These are phyloP conservation scores for Anastatus disparis DNA, from an alignment of 1,140 invertebrate species.

Conservation along the genomic window DNA sequence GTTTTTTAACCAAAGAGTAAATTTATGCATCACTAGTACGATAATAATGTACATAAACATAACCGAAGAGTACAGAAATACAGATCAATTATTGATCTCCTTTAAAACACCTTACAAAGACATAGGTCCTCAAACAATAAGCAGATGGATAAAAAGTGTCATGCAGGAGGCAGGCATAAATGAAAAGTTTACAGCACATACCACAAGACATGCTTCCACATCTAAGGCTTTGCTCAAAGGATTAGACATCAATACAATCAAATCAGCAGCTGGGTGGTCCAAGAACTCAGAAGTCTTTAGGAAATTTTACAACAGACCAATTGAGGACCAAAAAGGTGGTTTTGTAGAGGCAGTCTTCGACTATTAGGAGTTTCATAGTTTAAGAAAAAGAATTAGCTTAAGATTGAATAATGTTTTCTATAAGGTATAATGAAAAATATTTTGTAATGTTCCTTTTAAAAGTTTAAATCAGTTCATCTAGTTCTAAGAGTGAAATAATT, in stretches of 20 bases:
- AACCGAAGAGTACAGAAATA: not conserved
- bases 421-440: no score
- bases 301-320: not conserved
- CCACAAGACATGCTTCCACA: conserved; percentile 42
- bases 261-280: not conserved
- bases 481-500: no score
- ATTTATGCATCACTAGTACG: not conserved
- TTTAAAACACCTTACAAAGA: conserved; percentile 40
- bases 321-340: not conserved
- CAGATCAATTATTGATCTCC: conserved; percentile 33
- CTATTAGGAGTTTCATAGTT: not conserved
- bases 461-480: no score
- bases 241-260: not conserved
- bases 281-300: not conserved
- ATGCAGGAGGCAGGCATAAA: not conserved
- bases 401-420: no score
- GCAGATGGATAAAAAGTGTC: not conserved
- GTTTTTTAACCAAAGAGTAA: not conserved
- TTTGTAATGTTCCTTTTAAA: no score
- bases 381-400: not conserved
- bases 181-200: conserved; percentile 41
- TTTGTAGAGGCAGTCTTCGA: not conserved
- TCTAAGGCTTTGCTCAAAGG: conserved; percentile 4
- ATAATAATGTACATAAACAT: not conserved
- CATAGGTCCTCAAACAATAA: conserved; percentile 21